Conservation (phyloP, 2,888 invertebrate species). For the Eupithecia pulchellata region DNA sequence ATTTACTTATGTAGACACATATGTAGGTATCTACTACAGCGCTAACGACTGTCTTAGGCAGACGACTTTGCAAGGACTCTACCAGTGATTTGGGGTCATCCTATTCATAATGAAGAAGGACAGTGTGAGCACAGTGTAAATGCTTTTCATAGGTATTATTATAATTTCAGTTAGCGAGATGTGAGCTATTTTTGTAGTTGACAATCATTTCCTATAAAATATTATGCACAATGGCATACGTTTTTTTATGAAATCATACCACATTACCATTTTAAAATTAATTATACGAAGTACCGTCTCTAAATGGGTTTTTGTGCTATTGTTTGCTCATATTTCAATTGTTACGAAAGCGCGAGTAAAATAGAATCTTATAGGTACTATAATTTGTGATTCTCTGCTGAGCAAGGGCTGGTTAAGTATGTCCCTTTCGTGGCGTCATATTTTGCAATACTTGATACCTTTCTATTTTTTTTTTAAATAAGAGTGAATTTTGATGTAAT, state of each 20-base stretch:
- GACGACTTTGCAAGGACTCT: too few species aligned
- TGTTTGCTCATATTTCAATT: background rate
- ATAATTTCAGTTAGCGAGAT: background rate
- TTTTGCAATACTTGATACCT: background rate
- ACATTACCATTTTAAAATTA: background rate
- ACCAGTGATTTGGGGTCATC: too few species aligned
- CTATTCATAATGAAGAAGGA: too few species aligned
- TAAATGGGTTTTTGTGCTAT: background rate
- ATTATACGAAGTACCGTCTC: background rate
- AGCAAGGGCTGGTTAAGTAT: background rate
- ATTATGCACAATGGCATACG: background rate
- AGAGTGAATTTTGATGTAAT: too few species aligned
- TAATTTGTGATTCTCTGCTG: background rate
- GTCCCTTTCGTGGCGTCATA: background rate
- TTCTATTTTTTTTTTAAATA: too few species aligned
- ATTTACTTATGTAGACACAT: too few species aligned
- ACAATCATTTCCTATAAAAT: background rate
- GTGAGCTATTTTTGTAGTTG: background rate
- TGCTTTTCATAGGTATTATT: background rate
- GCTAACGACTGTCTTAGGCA: too few species aligned
- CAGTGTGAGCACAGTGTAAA: too few species aligned
- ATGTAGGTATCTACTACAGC: too few species aligned
- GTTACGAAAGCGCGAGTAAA: background rate
- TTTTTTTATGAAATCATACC: background rate
- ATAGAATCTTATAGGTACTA: too few species aligned